Evolutionary conservation across 23 tunicate genomes (phyloP).

Genomic region (Trididemnum miniatum): DNA sequence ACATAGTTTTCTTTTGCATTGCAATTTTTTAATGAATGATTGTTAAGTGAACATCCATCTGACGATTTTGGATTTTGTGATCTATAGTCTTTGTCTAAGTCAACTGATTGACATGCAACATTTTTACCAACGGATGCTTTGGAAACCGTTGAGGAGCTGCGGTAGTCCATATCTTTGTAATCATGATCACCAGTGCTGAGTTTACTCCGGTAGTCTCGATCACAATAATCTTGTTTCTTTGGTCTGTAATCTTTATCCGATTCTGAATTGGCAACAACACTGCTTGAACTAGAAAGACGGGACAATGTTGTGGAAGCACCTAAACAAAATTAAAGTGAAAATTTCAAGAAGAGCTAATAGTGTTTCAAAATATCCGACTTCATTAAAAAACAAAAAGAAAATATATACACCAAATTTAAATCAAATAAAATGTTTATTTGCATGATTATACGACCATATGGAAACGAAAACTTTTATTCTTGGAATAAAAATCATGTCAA

Average conservation of each 20-base stretch:
- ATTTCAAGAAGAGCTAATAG: too few species aligned
- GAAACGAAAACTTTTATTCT: too few species aligned
- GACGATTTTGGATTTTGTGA: conserved; percentile 13
- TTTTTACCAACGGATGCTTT: conserved; percentile 4
- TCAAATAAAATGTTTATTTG: too few species aligned
- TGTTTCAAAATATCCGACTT: too few species aligned
- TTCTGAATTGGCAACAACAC: neutral
- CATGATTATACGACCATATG: too few species aligned
- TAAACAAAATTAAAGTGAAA: neutral
- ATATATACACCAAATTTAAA: neutral
- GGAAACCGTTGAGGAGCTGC: conserved; percentile 25
- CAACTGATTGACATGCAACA: conserved; percentile 2
- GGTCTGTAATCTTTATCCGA: conserved; percentile 48
- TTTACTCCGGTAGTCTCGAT: conserved; percentile 68
- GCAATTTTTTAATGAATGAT: neutral
- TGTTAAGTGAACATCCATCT: neutral
- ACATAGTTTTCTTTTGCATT: conserved; percentile 21
- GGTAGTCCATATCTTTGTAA: conserved; percentile 81
- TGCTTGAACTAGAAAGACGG: conserved; percentile 2
- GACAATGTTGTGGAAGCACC: neutral
- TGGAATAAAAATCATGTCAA: too few species aligned
- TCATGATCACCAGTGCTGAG: conserved; percentile 54
- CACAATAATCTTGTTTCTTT: conserved; percentile 39
- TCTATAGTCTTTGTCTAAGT: conserved; percentile 70
- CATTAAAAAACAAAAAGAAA: too few species aligned